Percentiles rank a stretch among this genome's conserved stretches.
phyloP scores from a whole-genome alignment of 2,797 vertebrate species.

The Eulemur coronatus region DNA sequence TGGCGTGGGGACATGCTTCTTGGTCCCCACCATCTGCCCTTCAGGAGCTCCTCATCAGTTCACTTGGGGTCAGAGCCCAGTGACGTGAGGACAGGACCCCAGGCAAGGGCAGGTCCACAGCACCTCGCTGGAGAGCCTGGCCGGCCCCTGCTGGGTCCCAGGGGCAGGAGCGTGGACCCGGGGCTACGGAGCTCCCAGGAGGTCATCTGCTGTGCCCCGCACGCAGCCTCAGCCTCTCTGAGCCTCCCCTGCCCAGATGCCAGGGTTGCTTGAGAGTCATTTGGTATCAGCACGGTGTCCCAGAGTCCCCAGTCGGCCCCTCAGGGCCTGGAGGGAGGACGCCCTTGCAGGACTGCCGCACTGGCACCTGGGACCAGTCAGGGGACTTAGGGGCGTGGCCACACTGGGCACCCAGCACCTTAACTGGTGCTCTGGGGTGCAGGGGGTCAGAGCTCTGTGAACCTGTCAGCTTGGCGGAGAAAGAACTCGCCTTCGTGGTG shows the following conservation, averaged over 20 bases:
- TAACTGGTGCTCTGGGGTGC: not conserved
- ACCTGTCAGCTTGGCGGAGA: not conserved
- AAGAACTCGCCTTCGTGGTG: not conserved
- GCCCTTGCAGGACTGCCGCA: not conserved
- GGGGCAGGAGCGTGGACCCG: too few relatives aligned
- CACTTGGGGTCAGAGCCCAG: too few relatives aligned
- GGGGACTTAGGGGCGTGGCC: not conserved
- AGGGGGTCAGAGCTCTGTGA: not conserved
- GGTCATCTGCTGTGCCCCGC: not conserved
- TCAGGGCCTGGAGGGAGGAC: not conserved
- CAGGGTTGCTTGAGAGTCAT: not conserved
- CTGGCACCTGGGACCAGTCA: not conserved
- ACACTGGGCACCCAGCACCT: not conserved
- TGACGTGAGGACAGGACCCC: not conserved
- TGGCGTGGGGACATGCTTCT: fast-evolving
- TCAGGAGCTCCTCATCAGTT: not conserved
- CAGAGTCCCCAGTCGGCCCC: not conserved
- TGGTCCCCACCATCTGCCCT: not conserved
- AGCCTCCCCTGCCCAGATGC: not conserved
- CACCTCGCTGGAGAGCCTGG: not conserved
- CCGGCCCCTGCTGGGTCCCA: too few relatives aligned
- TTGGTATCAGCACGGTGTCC: not conserved
- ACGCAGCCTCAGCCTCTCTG: not conserved
- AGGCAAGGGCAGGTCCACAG: not conserved
- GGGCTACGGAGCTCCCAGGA: not conserved